A percentile compares a stretch with the other conserved stretches of the same genome.
phyloP scores from a whole-genome alignment of 2,113 vertebrate genomes.

The Pelusios castaneus region DNA sequence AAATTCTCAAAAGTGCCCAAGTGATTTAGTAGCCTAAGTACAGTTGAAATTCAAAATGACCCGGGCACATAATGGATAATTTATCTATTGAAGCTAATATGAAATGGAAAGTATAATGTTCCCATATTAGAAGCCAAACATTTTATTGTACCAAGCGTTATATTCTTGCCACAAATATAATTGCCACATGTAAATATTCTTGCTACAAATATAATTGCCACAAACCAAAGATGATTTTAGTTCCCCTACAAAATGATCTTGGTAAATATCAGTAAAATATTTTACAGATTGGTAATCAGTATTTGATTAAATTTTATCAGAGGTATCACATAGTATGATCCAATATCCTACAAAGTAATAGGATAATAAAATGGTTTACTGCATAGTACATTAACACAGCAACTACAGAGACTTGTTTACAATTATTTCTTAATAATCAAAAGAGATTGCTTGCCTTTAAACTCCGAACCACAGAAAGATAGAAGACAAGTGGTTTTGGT shows the following conservation, averaged over 20 bases:
- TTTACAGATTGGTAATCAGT: neutral
- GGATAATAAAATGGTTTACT: neutral
- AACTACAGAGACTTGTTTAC: neutral
- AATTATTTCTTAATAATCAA: neutral
- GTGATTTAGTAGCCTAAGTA: too few species aligned
- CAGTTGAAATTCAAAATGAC: too few species aligned
- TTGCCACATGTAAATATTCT: too few species aligned
- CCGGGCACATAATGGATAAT: neutral
- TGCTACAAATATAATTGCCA: too few species aligned
- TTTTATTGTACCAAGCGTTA: neutral
- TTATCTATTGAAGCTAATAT: neutral
- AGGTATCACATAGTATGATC: neutral
- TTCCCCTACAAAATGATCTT: neutral
- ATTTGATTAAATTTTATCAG: conserved; percentile 2
- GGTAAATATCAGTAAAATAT: neutral
- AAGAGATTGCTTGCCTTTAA: neutral
- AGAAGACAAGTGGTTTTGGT: neutral
- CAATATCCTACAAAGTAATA: neutral
- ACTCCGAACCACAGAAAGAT: neutral
- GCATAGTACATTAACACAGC: neutral
- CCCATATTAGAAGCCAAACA: neutral
- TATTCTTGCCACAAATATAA: neutral
- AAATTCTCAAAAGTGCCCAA: neutral
- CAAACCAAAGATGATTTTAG: neutral
- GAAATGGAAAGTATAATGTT: neutral